phyloP scores from a whole-genome alignment of 1,140 invertebrate species.

The Heliconius congener region DNA sequence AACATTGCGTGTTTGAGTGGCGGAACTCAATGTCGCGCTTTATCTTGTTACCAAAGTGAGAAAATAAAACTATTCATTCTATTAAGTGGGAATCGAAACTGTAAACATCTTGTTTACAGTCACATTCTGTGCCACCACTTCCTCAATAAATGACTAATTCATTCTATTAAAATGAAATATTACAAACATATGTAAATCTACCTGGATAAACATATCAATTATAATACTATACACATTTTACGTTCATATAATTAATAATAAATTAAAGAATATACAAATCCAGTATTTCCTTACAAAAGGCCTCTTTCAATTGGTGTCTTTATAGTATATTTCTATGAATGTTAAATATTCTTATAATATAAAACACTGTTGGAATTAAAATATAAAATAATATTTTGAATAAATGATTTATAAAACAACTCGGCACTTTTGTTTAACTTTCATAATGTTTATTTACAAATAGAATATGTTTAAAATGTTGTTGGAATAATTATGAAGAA shows the following conservation, averaged over 20 bases:
- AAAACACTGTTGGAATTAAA: slow-evolving; percentile 20
- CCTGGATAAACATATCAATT: slow-evolving; percentile 28
- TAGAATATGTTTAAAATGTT: slow-evolving; percentile 11
- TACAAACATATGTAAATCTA: slow-evolving; percentile 24
- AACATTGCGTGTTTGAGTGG: too few relatives aligned
- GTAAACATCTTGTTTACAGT: too few relatives aligned
- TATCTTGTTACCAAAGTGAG: too few relatives aligned
- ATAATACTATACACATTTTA: slow-evolving; percentile 5
- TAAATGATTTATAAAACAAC: not conserved
- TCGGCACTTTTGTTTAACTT: slow-evolving; percentile 20
- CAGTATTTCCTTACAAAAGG: slow-evolving; percentile 55
- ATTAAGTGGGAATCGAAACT: too few relatives aligned
- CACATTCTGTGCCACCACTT: not conserved
- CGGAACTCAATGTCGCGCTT: too few relatives aligned
- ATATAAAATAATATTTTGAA: slow-evolving; percentile 24
- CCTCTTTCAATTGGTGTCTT: slow-evolving; percentile 66
- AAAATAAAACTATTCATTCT: too few relatives aligned
- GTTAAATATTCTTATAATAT: slow-evolving; percentile 30
- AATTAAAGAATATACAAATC: slow-evolving; percentile 43
- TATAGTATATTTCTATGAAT: slow-evolving; percentile 32
- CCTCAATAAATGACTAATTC: not conserved
- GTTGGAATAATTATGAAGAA: slow-evolving; percentile 19
- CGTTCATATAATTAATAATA: slow-evolving; percentile 17
- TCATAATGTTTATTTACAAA: too few relatives aligned
- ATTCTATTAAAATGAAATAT: slow-evolving; percentile 2